Evolutionary conservation across 2,113 vertebrate genomes (phyloP), one percentile per base, ranked within the genome.

Genomic region (Silurus meridionalis): DNA sequence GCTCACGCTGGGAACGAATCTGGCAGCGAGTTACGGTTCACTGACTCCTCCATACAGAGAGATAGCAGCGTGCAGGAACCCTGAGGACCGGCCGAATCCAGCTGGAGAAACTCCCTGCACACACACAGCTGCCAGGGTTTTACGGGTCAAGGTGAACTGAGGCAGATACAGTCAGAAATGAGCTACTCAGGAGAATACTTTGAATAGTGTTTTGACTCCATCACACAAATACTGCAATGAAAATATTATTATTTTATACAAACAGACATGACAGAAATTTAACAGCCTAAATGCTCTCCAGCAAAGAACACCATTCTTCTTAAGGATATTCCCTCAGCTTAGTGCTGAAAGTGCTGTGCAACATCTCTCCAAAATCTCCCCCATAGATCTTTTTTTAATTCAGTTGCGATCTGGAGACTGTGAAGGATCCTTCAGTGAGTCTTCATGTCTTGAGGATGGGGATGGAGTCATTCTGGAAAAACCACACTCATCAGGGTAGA

Each of bases 31-130:
- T 88, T 86, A 80, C 52, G 79, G 85, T 83, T 88, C 83, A 87
- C 83, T 84, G 87, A 83, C 82, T 88, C 85, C 67, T 55, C 78
- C 82, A 58, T 75, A 69, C 84, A 85, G 75, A 82, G 87, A 14
- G 88, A 91, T 88, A 89, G 89, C 82, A 90, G 64, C 61, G 37
- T 71, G 84, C 46, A 37, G 37, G 69, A 86, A 77, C 87, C 91
- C 86, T 71, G 57, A 82, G 80, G 67, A 84, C 77, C 37, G 81
- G 60, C 80, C 23, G 48, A 87, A 71, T 88, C 87, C 89, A 86
- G 87, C 87, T 87, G 82, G 80, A 88, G 72, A 74, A 85, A 64
- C 86, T 83, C 64, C 66, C n/a, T 25, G 50, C 78, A 83, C 60
- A 50, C 67, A 77, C 77, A 84, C 82, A 66, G 71, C 58, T 86